Evolutionary conservation across 2,888 invertebrate species (phyloP).

Genomic region (Cantharis lateralis): DNA sequence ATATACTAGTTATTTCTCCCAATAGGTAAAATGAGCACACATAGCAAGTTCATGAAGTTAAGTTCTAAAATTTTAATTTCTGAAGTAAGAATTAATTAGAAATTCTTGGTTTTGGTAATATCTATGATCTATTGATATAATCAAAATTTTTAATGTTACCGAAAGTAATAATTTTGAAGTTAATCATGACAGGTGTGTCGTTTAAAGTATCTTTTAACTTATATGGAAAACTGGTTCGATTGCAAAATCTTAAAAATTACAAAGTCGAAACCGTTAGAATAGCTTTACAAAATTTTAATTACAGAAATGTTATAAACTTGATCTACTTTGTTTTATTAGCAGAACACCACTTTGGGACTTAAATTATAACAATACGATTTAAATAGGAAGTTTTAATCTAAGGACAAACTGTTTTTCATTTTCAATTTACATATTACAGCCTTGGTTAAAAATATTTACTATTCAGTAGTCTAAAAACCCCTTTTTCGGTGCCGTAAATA

Average conservation of each 20-base stretch:
- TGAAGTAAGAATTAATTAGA: background rate
- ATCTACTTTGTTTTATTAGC: background rate
- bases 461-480: no score
- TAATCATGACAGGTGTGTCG: background rate
- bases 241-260: background rate
- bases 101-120: background rate
- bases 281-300: background rate
- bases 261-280: background rate
- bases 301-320: background rate
- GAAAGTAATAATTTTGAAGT: background rate
- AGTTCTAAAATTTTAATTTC: background rate
- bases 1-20: background rate
- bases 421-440: no score
- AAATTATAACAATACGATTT: background rate
- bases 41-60: background rate
- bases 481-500: no score
- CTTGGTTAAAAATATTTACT: no score
- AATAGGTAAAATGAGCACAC: background rate
- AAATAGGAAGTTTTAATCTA: background rate
- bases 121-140: background rate
- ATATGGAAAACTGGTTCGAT: background rate
- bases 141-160: background rate
- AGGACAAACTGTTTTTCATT: no score
- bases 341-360: background rate
- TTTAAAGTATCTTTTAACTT: background rate